These are phyloP conservation scores for Apodemus sylvaticus DNA, from an alignment of 2,113 vertebrate genomes.

Conservation along the genomic window DNA sequence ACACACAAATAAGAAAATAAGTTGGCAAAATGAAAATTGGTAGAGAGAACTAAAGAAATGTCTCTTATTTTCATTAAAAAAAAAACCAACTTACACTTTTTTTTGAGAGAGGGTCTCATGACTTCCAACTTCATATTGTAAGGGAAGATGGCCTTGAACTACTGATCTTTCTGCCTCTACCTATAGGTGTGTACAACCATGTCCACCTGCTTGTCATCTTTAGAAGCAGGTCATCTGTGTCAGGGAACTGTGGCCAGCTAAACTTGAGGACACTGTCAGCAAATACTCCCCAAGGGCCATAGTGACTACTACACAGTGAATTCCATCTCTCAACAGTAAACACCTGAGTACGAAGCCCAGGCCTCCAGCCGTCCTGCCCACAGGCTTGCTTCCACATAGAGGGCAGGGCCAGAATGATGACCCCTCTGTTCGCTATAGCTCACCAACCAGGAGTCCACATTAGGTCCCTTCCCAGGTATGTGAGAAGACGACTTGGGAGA, in stretches of 20 bases:
- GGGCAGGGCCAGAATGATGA: neutral
- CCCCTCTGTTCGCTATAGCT: neutral
- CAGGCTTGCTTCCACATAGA: neutral
- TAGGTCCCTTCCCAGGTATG: accelerated
- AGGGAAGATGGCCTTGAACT: neutral
- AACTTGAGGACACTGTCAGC: neutral
- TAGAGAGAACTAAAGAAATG: neutral
- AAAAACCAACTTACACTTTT: neutral
- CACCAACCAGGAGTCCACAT: neutral
- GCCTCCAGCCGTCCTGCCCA: neutral
- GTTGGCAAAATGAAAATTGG: neutral
- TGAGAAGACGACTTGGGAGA: neutral
- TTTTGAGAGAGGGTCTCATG: neutral
- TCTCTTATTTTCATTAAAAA: conserved; percentile 18
- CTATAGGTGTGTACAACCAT: neutral
- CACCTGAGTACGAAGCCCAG: neutral
- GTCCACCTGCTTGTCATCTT: neutral
- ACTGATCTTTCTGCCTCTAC: neutral
- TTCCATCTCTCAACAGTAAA: accelerated
- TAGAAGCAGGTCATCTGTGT: neutral
- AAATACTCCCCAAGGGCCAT: too few species aligned
- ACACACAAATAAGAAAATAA: neutral
- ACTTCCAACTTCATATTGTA: neutral
- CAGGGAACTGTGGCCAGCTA: neutral
- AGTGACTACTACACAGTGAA: accelerated